Percentiles rank a stretch among this genome's conserved stretches.
Evolutionary conservation across 2,888 invertebrate species (phyloP).

Genomic region (Timema cristinae): DNA sequence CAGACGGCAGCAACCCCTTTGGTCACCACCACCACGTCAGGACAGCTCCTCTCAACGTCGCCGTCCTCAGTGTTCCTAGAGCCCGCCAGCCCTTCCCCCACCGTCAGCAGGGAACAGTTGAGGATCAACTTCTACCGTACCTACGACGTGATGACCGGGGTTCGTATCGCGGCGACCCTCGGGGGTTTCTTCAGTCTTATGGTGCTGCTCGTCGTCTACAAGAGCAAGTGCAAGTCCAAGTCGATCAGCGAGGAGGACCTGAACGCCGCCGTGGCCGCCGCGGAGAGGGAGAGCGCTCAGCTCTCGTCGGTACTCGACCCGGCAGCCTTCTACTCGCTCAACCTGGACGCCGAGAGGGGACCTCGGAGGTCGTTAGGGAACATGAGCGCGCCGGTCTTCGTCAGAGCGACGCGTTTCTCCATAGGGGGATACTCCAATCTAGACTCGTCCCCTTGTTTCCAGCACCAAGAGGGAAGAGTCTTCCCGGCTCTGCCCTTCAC

Average conservation of each 20-base stretch:
- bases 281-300: conserved; percentile 49
- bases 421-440: conserved; percentile 55
- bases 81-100: conserved; percentile 32
- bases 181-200: conserved; percentile 89
- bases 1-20: too few species aligned
- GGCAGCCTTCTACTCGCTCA: conserved; percentile 48
- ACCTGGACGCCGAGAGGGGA: conserved; percentile 41
- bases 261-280: conserved; percentile 63
- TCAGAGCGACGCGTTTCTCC: conserved; percentile 55
- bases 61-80: too few species aligned
- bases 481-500: conserved; percentile 56
- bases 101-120: conserved; percentile 61
- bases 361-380: conserved; percentile 64
- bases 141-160: conserved; percentile 91
- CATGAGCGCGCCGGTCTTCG: conserved; percentile 54
- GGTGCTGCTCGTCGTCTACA: conserved; percentile 87
- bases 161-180: conserved; percentile 85
- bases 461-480: conserved; percentile 53
- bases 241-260: conserved; percentile 65
- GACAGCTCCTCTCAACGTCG: too few species aligned
- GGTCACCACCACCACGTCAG: too few species aligned
- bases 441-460: conserved; percentile 25
- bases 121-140: conserved; percentile 82
- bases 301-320: conserved; percentile 66
- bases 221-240: conserved; percentile 63